Percentiles rank a stretch among this genome's conserved stretches.
These are phyloP conservation scores for Echinometra lucunter DNA, from an alignment of 53 echinoderm and acorn worm species.

Conservation along the genomic window DNA sequence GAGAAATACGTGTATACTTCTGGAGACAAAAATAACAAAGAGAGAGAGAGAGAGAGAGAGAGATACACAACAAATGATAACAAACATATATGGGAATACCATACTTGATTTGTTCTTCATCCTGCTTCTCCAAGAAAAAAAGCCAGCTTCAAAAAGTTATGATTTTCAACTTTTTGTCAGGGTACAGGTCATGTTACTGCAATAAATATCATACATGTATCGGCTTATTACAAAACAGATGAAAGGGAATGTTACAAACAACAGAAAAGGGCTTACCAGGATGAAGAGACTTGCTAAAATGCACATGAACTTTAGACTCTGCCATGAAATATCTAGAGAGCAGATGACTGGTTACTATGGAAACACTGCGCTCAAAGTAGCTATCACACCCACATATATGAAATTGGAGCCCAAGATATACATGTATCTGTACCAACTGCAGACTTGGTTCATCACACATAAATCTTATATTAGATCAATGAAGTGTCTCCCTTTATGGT, in stretches of 20 bases:
- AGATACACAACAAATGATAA: neutral
- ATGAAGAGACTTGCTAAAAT: constrained; percentile 57
- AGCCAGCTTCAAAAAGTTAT: neutral
- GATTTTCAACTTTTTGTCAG: neutral
- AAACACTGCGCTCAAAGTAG: neutral
- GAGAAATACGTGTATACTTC: too few relatives aligned
- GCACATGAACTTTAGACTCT: constrained; percentile 57
- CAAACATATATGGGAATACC: too few relatives aligned
- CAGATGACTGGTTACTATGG: constrained; percentile 58
- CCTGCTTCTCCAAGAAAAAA: neutral
- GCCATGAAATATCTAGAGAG: constrained; percentile 47
- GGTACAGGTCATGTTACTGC: neutral
- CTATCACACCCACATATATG: neutral
- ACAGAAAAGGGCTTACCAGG: constrained; percentile 22
- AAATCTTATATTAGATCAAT: neutral
- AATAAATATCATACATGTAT: too few relatives aligned
- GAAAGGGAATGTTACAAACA: neutral
- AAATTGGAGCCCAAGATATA: neutral
- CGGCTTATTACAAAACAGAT: too few relatives aligned
- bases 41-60: neutral
- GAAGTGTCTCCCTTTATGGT: neutral
- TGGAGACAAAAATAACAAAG: neutral
- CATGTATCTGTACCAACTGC: too few relatives aligned
- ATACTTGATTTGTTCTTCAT: neutral
- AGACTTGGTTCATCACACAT: neutral